Base-by-base conservation (phyloP, 53 echinoderm and acorn worm genomes). In the Echinarachnius parma region DNA sequence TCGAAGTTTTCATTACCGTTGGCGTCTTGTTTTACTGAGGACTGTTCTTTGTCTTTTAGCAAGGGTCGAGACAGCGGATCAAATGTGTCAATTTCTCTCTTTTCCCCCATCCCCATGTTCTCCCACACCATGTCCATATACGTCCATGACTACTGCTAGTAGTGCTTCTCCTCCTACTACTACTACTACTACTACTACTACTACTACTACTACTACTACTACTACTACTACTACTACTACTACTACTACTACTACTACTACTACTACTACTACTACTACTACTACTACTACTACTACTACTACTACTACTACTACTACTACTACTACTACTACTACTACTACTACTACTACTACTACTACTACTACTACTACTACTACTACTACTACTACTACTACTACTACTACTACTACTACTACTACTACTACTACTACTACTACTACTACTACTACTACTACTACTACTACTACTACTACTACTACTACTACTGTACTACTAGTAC, bases 301-400 rank as follows among this genome's bases (percentile, higher is more conserved):
- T 42, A 42, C 44, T 42, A 42, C 44, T 42, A 42, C 44, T 42
- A 14, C 44, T n/a, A n/a, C 44, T 42, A 42, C 44, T 42, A 42
- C 44, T 14, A 42, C 44, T 42, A 42, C 44, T 42, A 42, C 44
- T 20, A 50, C 52, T 50, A 50, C 15, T 50, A 19, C 52, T 50
- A 50, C 15, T 50, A 29, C 52, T 20, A 20, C 52, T n/a, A n/a
- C n/a, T n/a, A n/a, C n/a, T n/a, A n/a, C n/a, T n/a, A n/a, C n/a
- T 59, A 59, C 60, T 59, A 59, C 60, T 59, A 59, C 60, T 59
- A 31, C 60, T 59, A 59, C 60, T 59, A 59, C 60, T 59, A 59
- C 60, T 59, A 31, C 60, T 59, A 59, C 60, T 59, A 59, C 60
- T 59, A 59, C 60, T 59, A 31, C 60, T 59, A 59, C 60, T 59